A percentile compares a stretch with the other conserved stretches of the same genome.
Conservation (phyloP, 2,113 vertebrate species). For the Peromyscus californicus region DNA sequence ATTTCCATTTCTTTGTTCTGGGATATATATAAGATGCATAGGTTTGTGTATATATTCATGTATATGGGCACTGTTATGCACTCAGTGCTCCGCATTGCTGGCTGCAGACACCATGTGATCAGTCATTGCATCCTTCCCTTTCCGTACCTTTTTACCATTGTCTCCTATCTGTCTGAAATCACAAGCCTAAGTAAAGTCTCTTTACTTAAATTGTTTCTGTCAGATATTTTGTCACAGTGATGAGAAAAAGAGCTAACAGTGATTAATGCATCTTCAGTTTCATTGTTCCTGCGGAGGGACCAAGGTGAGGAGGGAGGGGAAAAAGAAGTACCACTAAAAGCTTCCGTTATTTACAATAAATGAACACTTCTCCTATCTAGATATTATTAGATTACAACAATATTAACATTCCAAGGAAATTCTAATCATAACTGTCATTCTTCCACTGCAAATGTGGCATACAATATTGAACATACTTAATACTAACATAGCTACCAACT, state of each 20-base stretch:
- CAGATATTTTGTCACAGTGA: not conserved
- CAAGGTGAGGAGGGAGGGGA: rapidly evolving
- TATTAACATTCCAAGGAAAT: not conserved
- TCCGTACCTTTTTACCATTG: not conserved
- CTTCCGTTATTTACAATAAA: not conserved
- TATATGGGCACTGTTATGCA: not conserved
- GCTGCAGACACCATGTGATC: not conserved
- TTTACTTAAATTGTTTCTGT: not conserved
- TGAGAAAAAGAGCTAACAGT: not conserved
- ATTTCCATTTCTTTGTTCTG: not conserved
- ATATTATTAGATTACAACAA: not conserved
- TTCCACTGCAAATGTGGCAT: not conserved
- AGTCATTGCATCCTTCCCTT: not conserved
- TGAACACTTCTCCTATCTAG: not conserved
- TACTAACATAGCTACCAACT: not conserved
- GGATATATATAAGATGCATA: not conserved
- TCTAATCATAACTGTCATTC: not conserved
- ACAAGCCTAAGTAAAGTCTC: not conserved
- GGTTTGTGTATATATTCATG: too few relatives aligned
- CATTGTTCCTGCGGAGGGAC: not conserved
- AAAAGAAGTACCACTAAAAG: not conserved
- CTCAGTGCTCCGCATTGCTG: not conserved
- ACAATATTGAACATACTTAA: not conserved
- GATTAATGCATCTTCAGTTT: not conserved
- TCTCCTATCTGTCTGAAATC: not conserved